phyloP scores from a whole-genome alignment of 2,888 invertebrate genomes.

The Tricholauxania praeusta region DNA sequence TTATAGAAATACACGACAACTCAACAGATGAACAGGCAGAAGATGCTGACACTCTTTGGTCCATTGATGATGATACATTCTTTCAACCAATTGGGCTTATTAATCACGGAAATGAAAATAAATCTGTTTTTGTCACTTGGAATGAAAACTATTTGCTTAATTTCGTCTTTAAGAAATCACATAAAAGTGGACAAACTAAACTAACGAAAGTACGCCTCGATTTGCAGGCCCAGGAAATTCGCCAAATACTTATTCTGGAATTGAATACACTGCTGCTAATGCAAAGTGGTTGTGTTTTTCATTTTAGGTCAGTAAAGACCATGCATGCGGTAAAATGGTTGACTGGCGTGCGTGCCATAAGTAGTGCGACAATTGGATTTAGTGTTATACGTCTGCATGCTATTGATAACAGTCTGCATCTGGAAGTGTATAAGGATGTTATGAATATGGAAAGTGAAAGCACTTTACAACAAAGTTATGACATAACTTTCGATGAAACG shows the following conservation, averaged over 20 bases:
- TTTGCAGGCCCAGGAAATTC: slow-evolving; percentile 43
- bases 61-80: slow-evolving; percentile 60
- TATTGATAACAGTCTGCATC: slow-evolving; percentile 46
- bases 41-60: slow-evolving; percentile 52
- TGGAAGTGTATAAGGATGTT: slow-evolving; percentile 60
- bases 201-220: slow-evolving; percentile 57
- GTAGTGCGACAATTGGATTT: slow-evolving; percentile 54
- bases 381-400: slow-evolving; percentile 56
- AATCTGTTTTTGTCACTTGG: slow-evolving; percentile 64
- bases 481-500: slow-evolving; percentile 61
- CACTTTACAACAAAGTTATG: slow-evolving; percentile 52
- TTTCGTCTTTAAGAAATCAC: slow-evolving; percentile 61
- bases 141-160: slow-evolving; percentile 61
- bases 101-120: slow-evolving; percentile 57
- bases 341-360: slow-evolving; percentile 56
- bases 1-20: background rate
- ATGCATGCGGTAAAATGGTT: slow-evolving; percentile 59
- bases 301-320: slow-evolving; percentile 63
- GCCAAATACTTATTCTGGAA: slow-evolving; percentile 58
- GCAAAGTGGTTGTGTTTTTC: slow-evolving; percentile 59
- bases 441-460: slow-evolving; percentile 52
- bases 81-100: slow-evolving; percentile 61
- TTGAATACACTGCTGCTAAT: slow-evolving; percentile 62
- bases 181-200: slow-evolving; percentile 48
- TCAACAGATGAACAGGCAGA: slow-evolving; percentile 34